Percentiles rank a stretch among this genome's conserved stretches.
These are phyloP conservation scores for Propithecus deckenii DNA, from an alignment of 2,797 vertebrate genomes.

Conservation along the genomic window DNA sequence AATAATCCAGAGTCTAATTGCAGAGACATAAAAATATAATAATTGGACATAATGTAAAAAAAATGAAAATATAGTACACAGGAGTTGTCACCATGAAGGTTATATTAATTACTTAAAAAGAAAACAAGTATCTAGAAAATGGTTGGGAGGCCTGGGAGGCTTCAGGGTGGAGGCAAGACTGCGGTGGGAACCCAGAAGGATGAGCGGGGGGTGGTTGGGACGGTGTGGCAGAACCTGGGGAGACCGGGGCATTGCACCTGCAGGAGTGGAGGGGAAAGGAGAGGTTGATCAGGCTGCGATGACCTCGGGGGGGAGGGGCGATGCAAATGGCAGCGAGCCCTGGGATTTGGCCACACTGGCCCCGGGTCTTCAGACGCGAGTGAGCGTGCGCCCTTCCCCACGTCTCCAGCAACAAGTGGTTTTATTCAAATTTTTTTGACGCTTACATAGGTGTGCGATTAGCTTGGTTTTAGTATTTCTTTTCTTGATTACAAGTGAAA, in stretches of 20 bases:
- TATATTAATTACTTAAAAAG: neutral
- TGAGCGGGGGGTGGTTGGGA: accelerated
- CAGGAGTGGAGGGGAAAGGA: neutral
- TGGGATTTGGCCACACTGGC: accelerated
- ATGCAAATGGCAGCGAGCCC: accelerated
- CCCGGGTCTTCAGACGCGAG: accelerated
- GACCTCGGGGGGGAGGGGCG: accelerated
- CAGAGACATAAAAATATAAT: neutral
- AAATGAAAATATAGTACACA: neutral
- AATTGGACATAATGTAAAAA: neutral
- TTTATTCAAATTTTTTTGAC: neutral
- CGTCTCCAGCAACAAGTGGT: no score
- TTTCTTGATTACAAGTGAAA: neutral
- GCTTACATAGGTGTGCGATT: neutral
- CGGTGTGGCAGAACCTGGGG: accelerated
- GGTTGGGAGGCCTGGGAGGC: neutral
- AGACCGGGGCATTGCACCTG: accelerated
- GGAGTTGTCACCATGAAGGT: neutral
- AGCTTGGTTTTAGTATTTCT: neutral
- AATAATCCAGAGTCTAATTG: neutral
- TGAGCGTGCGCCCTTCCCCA: neutral
- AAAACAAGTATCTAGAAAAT: neutral
- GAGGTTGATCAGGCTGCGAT: accelerated
- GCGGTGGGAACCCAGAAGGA: neutral
- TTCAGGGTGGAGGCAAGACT: neutral